Evolutionary conservation across 1,140 invertebrate genomes (phyloP), one percentile per base, ranked within the genome.

Genomic region (Ostrea denselamellosa): DNA sequence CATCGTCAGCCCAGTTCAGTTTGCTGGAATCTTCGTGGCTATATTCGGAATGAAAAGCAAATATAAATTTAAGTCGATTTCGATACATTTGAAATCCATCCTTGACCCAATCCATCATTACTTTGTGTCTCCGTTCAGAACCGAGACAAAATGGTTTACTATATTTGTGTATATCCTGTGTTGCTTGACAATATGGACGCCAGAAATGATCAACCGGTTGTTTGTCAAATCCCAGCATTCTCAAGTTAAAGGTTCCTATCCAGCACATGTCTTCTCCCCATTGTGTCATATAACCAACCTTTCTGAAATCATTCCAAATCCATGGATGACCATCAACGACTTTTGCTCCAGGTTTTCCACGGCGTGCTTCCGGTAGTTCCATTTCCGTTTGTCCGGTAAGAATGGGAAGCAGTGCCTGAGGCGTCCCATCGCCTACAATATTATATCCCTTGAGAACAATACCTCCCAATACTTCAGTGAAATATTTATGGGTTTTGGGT

Each of bases 401-500:
- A 77, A 99, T 97, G 0, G 98, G 98, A 62, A 98, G 97, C 25
- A 99, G 94, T 0, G 98, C 98, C 91, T 98, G 98, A 0, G 98
- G 98, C 0, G 98, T 99, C 0, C 98, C 98, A 95, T 99, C 98
- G 0, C 98, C 98, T 2, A 99, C 97, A 86, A 99, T 98, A 92
- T 98, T 98, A 90, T 98, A 98, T 86, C 97, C 97, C 92, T 98
- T 95, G 0, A 98, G 93, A 8, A 98, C 95, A 17, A 96, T 94
- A 7, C 96, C 96, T 34, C 96, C 95, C n/a, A 98, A 93, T 10
- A 95, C 93, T 17, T 97, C 95, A 0, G 95, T 97, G 52, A 99
- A 95, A 93, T 97, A 98, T 34, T 96, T 95, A 92, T 97, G 97
- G 10, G 97, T 97, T 90, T 97, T 97, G 2, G 98, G 98, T 81